Conservation (phyloP, 2,797 vertebrate genomes). For the Buceros bicornis region DNA sequence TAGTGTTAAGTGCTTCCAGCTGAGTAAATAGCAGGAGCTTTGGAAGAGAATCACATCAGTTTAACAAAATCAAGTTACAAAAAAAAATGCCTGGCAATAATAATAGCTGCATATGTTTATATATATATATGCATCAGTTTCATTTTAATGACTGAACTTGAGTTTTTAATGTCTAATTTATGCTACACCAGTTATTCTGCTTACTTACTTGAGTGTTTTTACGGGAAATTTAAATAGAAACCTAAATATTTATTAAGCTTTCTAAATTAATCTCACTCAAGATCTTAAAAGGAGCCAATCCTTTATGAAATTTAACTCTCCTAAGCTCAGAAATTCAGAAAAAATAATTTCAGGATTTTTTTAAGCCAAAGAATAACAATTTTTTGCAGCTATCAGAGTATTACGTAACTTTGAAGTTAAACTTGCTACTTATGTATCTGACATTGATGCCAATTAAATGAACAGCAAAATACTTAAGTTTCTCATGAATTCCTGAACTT, state of each 20-base stretch:
- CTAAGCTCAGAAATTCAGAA: background rate
- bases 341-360: background rate
- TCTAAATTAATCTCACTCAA: background rate
- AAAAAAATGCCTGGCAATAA: background rate
- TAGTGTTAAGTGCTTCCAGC: background rate
- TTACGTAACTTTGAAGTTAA: background rate
- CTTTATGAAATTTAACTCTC: background rate
- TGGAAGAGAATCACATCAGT: background rate
- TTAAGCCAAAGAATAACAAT: background rate
- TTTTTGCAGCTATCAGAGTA: background rate
- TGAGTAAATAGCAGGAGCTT: background rate
- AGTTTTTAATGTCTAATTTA: slow-evolving; percentile 9
- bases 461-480: background rate
- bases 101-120: background rate
- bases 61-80: background rate
- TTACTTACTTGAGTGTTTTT: background rate
- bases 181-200: background rate
- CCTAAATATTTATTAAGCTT: slow-evolving; percentile 2
- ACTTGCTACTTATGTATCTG: background rate
- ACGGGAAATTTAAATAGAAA: background rate
- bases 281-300: background rate
- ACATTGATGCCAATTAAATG: background rate
- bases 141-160: background rate
- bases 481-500: background rate
- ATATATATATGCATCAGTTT: background rate